A percentile compares a stretch with the other conserved stretches of the same genome.
Conservation (phyloP, 1,140 invertebrate genomes). For the Drosophila nigromelanica region DNA sequence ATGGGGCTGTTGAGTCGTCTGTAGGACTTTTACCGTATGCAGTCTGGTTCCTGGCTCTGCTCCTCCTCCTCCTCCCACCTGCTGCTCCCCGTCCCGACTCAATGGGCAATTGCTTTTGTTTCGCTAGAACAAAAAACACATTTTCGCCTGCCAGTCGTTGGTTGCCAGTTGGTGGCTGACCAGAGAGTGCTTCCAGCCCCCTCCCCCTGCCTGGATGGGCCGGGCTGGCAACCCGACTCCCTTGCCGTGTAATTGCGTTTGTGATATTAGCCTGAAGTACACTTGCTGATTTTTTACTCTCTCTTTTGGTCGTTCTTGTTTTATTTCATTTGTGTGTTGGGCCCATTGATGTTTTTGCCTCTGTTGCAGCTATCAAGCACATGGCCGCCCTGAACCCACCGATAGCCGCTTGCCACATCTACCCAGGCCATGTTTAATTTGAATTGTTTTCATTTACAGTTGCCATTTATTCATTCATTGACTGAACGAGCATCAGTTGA, state of each 20-base stretch:
- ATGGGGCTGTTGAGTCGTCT: slow-evolving; percentile 40
- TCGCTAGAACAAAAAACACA: slow-evolving; percentile 61
- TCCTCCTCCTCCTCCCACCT: background rate
- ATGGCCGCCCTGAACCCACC: slow-evolving; percentile 37
- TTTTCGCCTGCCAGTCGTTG: slow-evolving; percentile 3
- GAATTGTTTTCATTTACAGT: slow-evolving; percentile 82
- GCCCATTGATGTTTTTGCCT: slow-evolving; percentile 70
- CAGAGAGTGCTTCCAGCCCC: slow-evolving; percentile 2
- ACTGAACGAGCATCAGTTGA: slow-evolving; percentile 64
- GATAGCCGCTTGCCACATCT: background rate
- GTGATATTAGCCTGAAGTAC: slow-evolving; percentile 80
- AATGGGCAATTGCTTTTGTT: slow-evolving; percentile 76
- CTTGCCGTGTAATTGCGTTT: slow-evolving; percentile 75
- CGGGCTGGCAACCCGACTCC: background rate
- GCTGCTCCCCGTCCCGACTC: slow-evolving; percentile 11
- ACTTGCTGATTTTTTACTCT: slow-evolving; percentile 51
- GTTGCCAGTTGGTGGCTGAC: slow-evolving; percentile 17
- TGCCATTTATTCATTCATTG: slow-evolving; percentile 78
- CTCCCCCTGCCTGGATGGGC: background rate
- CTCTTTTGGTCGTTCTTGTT: slow-evolving; percentile 14
- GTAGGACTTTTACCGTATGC: slow-evolving; percentile 14
- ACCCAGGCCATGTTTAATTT: slow-evolving; percentile 72
- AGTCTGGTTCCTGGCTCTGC: slow-evolving; percentile 22
- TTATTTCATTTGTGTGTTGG: slow-evolving; percentile 38
- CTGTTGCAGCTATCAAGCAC: slow-evolving; percentile 74